Evolutionary conservation across 2,888 invertebrate species (phyloP).

Genomic region (Troglohyphantes excavatus): DNA sequence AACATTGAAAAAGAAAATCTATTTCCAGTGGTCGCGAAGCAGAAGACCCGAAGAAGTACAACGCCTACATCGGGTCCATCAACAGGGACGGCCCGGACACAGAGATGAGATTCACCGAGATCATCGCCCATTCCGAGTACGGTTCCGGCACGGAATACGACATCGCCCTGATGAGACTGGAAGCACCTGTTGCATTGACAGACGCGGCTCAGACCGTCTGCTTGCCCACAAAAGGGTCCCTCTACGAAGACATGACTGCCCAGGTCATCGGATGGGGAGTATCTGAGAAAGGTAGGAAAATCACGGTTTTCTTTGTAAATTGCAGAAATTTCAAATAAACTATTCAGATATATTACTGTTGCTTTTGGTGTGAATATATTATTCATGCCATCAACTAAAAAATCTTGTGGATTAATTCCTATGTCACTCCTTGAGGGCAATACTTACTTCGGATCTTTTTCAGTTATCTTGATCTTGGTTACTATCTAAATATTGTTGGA

Average conservation of each 20-base stretch:
- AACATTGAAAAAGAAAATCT: too few relatives aligned
- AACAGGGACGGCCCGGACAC: conserved; percentile 75
- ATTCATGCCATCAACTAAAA: too few relatives aligned
- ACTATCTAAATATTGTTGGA: too few relatives aligned
- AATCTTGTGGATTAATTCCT: too few relatives aligned
- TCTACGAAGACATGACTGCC: conserved; percentile 60
- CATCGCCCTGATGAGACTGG: conserved; percentile 66
- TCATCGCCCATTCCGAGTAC: conserved; percentile 64
- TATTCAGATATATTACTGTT: too few relatives aligned
- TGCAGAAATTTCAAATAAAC: too few relatives aligned
- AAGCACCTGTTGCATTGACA: conserved; percentile 31
- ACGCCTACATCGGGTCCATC: conserved; percentile 52
- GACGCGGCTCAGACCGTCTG: conserved; percentile 58
- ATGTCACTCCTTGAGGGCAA: too few relatives aligned
- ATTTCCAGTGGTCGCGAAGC: conserved; percentile 59
- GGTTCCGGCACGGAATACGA: conserved; percentile 70
- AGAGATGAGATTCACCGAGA: conserved; percentile 48
- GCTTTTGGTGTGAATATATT: too few relatives aligned
- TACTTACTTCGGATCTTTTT: too few relatives aligned
- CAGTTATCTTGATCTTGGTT: too few relatives aligned
- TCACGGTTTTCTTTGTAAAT: too few relatives aligned
- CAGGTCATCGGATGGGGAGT: conserved; percentile 77
- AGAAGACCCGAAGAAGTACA: conserved; percentile 71
- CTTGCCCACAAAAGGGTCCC: conserved; percentile 51
- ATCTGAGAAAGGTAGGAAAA: conserved; percentile 53